Evolutionary conservation across 2,797 vertebrate species (phyloP).

Genomic region (Ptychobarbus kaznakovi): DNA sequence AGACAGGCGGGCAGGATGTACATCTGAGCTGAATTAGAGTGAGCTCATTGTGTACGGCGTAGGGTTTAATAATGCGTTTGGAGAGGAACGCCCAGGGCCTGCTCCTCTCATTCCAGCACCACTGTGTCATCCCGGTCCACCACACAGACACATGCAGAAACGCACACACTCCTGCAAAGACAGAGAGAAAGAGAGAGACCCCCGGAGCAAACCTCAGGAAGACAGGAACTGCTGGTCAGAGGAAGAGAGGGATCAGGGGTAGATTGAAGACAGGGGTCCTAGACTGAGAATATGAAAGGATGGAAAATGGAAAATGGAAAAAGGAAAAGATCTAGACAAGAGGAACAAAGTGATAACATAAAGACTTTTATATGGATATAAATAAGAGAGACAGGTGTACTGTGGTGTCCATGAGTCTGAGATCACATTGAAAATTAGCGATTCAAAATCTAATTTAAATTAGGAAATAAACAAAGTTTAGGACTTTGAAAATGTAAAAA

Average conservation of each 20-base stretch:
- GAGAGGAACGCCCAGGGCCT: slow-evolving; percentile 86
- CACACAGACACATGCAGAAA: slow-evolving; percentile 45
- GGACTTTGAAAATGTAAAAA: neutral
- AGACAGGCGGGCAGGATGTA: slow-evolving; percentile 75
- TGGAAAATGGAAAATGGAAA: slow-evolving; percentile 55
- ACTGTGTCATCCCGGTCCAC: slow-evolving; percentile 81
- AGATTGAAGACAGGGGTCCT: slow-evolving; percentile 65
- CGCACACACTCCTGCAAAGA: slow-evolving; percentile 65
- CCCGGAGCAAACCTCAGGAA: slow-evolving; percentile 30
- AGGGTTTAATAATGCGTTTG: slow-evolving; percentile 86
- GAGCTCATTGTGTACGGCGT: slow-evolving; percentile 87
- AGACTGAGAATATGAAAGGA: slow-evolving; percentile 52
- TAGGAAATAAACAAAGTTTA: neutral
- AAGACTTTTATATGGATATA: neutral
- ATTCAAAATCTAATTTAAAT: neutral
- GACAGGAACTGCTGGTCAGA: slow-evolving; percentile 7
- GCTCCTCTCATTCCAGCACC: slow-evolving; percentile 86
- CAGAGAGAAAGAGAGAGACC: slow-evolving; percentile 61
- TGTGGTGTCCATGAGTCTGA: neutral
- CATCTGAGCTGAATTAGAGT: slow-evolving; percentile 89
- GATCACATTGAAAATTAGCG: neutral
- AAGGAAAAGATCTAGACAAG: slow-evolving; percentile 35
- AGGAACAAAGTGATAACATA: slow-evolving; percentile 54
- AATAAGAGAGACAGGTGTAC: neutral
- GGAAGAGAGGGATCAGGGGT: slow-evolving; percentile 48